phyloP scores from a whole-genome alignment of 2,797 vertebrate species.

The Danio kyathit region DNA sequence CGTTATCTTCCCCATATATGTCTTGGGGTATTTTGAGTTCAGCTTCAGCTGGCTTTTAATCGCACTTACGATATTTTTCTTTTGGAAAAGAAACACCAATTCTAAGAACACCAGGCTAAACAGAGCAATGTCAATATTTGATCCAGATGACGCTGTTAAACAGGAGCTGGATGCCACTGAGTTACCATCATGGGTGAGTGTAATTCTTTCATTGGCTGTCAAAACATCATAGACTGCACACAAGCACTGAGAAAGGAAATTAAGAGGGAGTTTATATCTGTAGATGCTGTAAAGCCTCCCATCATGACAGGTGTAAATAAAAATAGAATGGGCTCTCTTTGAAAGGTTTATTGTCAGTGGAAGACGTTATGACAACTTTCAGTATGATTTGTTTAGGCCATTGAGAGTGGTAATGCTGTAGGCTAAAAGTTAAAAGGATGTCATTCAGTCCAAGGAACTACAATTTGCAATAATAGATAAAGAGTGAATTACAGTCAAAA shows the following conservation, averaged over 20 bases:
- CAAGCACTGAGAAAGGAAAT: background rate
- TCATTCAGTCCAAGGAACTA: background rate
- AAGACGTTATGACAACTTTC: background rate
- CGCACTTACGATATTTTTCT: constrained; percentile 87
- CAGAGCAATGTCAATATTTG: constrained; percentile 89
- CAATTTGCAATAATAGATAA: background rate
- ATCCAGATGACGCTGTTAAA: constrained; percentile 85
- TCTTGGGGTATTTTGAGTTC: constrained; percentile 92
- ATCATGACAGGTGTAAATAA: background rate
- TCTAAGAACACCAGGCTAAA: constrained; percentile 82
- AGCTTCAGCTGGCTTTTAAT: constrained; percentile 97
- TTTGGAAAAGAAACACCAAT: constrained; percentile 85
- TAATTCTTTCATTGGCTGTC: background rate
- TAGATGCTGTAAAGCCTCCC: background rate
- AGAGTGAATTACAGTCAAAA: background rate
- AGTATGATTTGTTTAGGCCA: background rate
- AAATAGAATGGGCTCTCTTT: background rate
- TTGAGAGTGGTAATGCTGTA: background rate
- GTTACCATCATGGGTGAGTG: constrained; percentile 92
- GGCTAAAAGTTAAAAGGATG: too few relatives aligned
- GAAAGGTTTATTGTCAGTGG: background rate
- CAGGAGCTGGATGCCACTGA: constrained; percentile 84
- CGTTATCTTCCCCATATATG: constrained; percentile 93
- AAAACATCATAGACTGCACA: background rate
- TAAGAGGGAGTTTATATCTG: background rate